Evolutionary conservation across 2,113 vertebrate species (phyloP).

Genomic region (Agapornis roseicollis): DNA sequence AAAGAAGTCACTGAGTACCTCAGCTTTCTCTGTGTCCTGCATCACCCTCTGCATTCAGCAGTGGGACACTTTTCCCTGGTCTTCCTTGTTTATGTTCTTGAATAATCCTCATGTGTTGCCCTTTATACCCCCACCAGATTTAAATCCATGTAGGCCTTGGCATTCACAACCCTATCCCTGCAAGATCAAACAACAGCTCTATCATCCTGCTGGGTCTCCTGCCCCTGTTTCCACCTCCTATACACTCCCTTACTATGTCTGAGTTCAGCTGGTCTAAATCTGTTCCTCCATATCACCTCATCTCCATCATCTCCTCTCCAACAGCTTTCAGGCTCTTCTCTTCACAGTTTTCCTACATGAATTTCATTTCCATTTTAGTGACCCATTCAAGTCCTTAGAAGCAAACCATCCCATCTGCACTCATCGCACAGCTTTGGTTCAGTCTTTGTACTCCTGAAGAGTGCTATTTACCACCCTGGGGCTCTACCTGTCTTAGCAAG

Average conservation of each 20-base stretch:
- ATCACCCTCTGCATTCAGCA: not conserved
- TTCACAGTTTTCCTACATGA: not conserved
- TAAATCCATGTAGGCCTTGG: not conserved
- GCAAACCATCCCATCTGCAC: not conserved
- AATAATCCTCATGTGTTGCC: not conserved
- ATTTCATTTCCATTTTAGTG: not conserved
- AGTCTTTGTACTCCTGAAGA: not conserved
- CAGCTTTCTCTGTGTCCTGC: not conserved
- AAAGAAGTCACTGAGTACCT: not conserved
- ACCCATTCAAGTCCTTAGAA: not conserved
- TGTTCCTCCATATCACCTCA: not conserved
- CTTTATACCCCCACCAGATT: not conserved
- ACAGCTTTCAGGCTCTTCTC: not conserved
- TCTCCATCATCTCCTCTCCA: not conserved
- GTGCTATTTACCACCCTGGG: not conserved
- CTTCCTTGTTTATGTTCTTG: not conserved
- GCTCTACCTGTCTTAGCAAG: not conserved
- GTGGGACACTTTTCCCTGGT: not conserved
- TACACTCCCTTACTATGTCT: not conserved
- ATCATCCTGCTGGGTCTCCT: accelerated
- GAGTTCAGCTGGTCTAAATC: not conserved
- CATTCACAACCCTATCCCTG: not conserved
- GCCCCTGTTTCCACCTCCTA: not conserved
- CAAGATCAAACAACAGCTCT: not conserved
- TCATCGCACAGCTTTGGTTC: not conserved